phyloP scores from a whole-genome alignment of 1,140 invertebrate species.

The Delia radicum region DNA sequence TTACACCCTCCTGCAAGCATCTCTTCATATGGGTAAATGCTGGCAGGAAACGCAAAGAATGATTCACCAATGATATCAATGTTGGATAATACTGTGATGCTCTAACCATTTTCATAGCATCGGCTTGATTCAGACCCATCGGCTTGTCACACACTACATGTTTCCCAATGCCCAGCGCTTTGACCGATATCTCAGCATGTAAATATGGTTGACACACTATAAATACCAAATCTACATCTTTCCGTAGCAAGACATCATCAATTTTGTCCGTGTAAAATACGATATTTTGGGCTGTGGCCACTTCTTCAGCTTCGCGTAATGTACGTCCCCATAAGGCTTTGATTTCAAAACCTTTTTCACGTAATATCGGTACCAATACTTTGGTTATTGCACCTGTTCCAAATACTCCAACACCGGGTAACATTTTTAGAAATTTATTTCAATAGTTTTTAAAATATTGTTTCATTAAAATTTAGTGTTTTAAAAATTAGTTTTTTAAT shows the following conservation, averaged over 20 bases:
- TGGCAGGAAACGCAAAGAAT: conserved; percentile 89
- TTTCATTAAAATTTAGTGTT: too few relatives aligned
- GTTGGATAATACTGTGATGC: conserved; percentile 92
- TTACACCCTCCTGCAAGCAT: conserved; percentile 75
- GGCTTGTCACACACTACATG: conserved; percentile 96
- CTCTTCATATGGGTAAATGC: conserved; percentile 84
- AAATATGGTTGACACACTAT: conserved; percentile 92
- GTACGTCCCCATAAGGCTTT: conserved; percentile 91
- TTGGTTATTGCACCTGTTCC: conserved; percentile 86
- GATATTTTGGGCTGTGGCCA: conserved; percentile 80
- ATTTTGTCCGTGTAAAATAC: conserved; percentile 90
- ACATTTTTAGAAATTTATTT: conserved; percentile 5
- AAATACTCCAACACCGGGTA: conserved; percentile 89
- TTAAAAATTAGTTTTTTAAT: not conserved
- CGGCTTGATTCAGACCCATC: conserved; percentile 82
- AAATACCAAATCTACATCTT: conserved; percentile 92
- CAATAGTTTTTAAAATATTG: not conserved
- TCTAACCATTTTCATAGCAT: conserved; percentile 91
- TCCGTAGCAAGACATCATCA: conserved; percentile 88
- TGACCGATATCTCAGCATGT: conserved; percentile 94
- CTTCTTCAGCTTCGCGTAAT: conserved; percentile 75
- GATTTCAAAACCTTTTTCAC: conserved; percentile 87
- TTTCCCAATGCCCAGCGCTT: conserved; percentile 95
- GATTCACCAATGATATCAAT: conserved; percentile 89
- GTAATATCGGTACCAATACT: conserved; percentile 86